Evolutionary conservation across 2,797 vertebrate species (phyloP).

Genomic region (Natrix natrix): DNA sequence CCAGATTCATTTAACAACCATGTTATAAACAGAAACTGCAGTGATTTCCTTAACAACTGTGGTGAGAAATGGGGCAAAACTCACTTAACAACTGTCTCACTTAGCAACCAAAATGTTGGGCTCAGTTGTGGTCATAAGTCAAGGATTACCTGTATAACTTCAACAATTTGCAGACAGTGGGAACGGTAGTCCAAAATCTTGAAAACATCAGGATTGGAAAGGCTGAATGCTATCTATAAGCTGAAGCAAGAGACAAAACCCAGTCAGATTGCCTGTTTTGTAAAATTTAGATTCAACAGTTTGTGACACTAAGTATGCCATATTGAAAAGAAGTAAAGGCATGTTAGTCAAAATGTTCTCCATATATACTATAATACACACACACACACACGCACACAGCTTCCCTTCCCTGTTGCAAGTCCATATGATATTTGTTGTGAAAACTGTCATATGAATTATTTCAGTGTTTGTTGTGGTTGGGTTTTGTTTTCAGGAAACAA

Average conservation of each 20-base stretch:
- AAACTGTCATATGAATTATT: not conserved
- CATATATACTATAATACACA: not conserved
- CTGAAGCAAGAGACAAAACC: not conserved
- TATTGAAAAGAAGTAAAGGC: not conserved
- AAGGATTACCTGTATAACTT: not conserved
- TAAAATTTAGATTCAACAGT: not conserved
- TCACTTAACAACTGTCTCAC: not conserved
- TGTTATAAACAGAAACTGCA: no score
- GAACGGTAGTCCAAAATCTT: not conserved
- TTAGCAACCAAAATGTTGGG: not conserved
- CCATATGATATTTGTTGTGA: constrained; percentile 4
- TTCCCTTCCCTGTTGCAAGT: not conserved
- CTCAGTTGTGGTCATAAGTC: not conserved
- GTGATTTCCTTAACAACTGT: no score
- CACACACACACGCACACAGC: no score
- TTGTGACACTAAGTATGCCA: not conserved
- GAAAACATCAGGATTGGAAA: not conserved
- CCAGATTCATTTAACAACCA: not conserved
- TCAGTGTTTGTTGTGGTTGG: constrained; percentile 3
- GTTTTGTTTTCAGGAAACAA: constrained; percentile 15
- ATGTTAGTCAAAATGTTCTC: not conserved
- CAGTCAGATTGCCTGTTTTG: not conserved
- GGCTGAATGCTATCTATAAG: not conserved
- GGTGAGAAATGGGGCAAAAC: no score
- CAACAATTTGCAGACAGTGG: not conserved